phyloP scores from a whole-genome alignment of 1,140 invertebrate species.

The Harlomillsia oculata region DNA sequence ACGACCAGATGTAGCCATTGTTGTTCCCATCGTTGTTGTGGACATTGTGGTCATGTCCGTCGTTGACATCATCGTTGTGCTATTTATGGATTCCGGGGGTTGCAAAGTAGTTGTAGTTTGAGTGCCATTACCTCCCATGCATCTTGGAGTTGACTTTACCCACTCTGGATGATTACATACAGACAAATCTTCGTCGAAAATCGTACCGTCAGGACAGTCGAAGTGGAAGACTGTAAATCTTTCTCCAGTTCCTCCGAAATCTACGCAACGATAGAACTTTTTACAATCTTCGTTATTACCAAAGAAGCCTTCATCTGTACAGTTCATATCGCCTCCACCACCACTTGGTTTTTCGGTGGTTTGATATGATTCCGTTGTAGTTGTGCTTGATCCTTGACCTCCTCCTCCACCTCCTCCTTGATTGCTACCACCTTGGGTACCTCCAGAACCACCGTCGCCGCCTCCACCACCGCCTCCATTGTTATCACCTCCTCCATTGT shows the following conservation, averaged over 20 bases:
- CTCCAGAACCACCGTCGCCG: background rate
- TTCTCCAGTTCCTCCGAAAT: constrained; percentile 48
- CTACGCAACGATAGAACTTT: constrained; percentile 44
- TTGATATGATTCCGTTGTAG: background rate
- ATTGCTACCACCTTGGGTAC: background rate
- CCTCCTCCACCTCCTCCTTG: constrained; percentile 20
- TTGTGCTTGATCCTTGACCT: constrained; percentile 16
- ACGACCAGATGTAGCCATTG: background rate
- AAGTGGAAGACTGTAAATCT: constrained; percentile 47
- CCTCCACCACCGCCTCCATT: background rate
- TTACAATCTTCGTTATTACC: constrained; percentile 54
- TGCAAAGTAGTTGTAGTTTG: background rate
- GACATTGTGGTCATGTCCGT: background rate
- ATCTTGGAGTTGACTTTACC: constrained; percentile 19
- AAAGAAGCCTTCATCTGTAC: constrained; percentile 52
- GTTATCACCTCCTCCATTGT: background rate
- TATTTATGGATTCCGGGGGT: background rate
- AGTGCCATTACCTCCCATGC: constrained; percentile 10
- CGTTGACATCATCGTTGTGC: background rate
- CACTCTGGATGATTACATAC: constrained; percentile 48
- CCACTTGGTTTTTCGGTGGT: background rate
- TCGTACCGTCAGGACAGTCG: constrained; percentile 39
- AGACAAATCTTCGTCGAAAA: constrained; percentile 41
- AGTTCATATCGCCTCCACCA: constrained; percentile 38
- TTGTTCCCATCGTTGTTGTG: background rate